Base-by-base conservation (phyloP, 2,888 invertebrate genomes). In the Leptopilina myrica region DNA sequence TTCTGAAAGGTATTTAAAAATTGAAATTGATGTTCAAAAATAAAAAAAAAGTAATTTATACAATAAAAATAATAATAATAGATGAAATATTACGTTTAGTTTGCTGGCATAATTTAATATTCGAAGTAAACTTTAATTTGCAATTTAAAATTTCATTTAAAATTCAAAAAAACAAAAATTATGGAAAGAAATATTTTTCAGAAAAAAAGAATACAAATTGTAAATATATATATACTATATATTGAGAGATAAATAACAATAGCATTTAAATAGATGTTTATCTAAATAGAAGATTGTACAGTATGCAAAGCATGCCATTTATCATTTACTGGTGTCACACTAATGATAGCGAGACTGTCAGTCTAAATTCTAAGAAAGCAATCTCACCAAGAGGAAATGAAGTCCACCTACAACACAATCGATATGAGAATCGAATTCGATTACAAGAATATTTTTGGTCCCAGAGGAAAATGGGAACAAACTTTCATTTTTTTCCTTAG, bases 311-410 rank as follows among this genome's bases (percentile, higher is more conserved):
- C 56, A 73, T 73, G 33, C 56, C 69, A 73, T 73, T 73, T 73
- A 73, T 73, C 69, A 73, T 73, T 56, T 53, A 33, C 56, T 73
- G 53, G 69, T 73, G 56, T 73, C 56, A 73, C 69, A 33, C 26
- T 33, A 73, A 56, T 73, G 69, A 73, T 56, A 73, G 69, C 53
- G 14, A 56, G 33, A 26, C 56, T 40, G 53, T 14, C 64, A 76
- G 56, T 59, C 15, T 46, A 43, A 81, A 59, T 79, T 79, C 73
- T 79, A 79, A 81, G 79, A 81, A 81, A 62, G 77, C 78, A 81
- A 81, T 81, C 78, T 81, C 78, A 79, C 78, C 56, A 76, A 67
- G 53, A 78, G 79, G 81, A 81, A 79, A 81, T 67, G 67, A 76
- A 77, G 76, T 40, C 53, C 64, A 76, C 67, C 69, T 53, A 73